Conservation (phyloP, 2,888 invertebrate genomes). For the Proisotoma minuta region DNA sequence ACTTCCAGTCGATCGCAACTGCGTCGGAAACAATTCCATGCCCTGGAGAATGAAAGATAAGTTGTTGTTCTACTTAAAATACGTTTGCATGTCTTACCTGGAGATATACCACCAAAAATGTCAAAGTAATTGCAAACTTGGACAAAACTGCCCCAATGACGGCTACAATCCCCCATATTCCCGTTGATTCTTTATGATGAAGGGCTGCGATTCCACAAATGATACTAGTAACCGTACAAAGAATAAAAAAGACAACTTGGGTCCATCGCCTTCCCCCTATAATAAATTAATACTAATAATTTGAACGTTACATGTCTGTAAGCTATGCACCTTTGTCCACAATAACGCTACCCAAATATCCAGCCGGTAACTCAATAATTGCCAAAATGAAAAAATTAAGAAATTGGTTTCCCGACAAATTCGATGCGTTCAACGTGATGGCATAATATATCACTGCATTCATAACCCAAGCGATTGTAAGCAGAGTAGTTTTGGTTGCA, state of each 20-base stretch:
- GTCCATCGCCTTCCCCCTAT: slow-evolving; percentile 58
- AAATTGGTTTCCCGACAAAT: slow-evolving; percentile 62
- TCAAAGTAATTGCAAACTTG: slow-evolving; percentile 52
- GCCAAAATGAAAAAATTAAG: slow-evolving; percentile 63
- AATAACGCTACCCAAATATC: slow-evolving; percentile 57
- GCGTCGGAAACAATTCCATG: slow-evolving; percentile 62
- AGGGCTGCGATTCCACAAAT: slow-evolving; percentile 44
- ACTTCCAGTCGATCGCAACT: slow-evolving; percentile 62
- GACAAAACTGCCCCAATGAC: slow-evolving; percentile 29
- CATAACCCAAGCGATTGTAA: slow-evolving; percentile 35
- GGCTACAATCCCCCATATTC: slow-evolving; percentile 1
- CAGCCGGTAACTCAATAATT: slow-evolving; percentile 61
- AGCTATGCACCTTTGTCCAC: slow-evolving; percentile 55
- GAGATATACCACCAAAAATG: slow-evolving; percentile 59
- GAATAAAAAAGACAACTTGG: slow-evolving; percentile 53
- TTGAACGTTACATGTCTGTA: slow-evolving; percentile 57
- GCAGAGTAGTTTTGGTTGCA: slow-evolving; percentile 37
- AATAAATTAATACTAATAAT: too few relatives aligned
- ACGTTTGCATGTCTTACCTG: too few relatives aligned
- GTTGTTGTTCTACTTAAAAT: slow-evolving; percentile 51
- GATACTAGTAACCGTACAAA: slow-evolving; percentile 52
- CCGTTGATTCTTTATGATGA: not conserved
- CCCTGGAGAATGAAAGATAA: slow-evolving; percentile 60
- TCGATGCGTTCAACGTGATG: slow-evolving; percentile 29
- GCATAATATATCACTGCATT: slow-evolving; percentile 22